Evolutionary conservation across 2,888 invertebrate species (phyloP).

Genomic region (Melinaea marsaeus): DNA sequence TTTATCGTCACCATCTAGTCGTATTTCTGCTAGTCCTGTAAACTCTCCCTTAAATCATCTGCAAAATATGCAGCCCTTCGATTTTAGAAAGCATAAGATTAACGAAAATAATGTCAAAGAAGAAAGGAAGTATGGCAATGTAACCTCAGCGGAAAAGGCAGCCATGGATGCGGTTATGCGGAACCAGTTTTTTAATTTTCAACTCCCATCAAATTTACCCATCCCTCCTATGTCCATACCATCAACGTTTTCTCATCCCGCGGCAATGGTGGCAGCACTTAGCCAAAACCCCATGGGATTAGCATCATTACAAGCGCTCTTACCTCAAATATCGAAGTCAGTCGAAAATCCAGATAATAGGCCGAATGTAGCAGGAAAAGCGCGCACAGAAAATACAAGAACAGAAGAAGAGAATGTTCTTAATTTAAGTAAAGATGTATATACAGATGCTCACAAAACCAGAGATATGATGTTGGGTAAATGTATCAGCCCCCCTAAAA

Average conservation of each 20-base stretch:
- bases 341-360: constrained; percentile 64
- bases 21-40: constrained; percentile 78
- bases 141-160: constrained; percentile 55
- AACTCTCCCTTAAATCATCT: constrained; percentile 90
- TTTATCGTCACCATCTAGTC: constrained; percentile 71
- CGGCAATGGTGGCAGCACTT: constrained; percentile 81
- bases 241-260: constrained; percentile 78
- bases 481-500: constrained; percentile 85
- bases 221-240: constrained; percentile 78
- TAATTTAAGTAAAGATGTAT: constrained; percentile 71
- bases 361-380: constrained; percentile 49
- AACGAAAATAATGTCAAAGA: constrained; percentile 58
- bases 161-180: constrained; percentile 79
- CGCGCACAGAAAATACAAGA: constrained; percentile 51
- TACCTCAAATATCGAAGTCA: constrained; percentile 79
- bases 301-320: constrained; percentile 80
- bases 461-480: constrained; percentile 79
- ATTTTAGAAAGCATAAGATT: constrained; percentile 84
- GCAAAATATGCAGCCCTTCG: constrained; percentile 97
- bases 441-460: constrained; percentile 59
- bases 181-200: constrained; percentile 80
- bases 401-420: constrained; percentile 66
- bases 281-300: constrained; percentile 80
- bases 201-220: constrained; percentile 79
- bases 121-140: constrained; percentile 69